A percentile compares a stretch with the other conserved stretches of the same genome.
Conservation (phyloP, 2,797 vertebrate genomes). For the Sebastolobus altivelis region DNA sequence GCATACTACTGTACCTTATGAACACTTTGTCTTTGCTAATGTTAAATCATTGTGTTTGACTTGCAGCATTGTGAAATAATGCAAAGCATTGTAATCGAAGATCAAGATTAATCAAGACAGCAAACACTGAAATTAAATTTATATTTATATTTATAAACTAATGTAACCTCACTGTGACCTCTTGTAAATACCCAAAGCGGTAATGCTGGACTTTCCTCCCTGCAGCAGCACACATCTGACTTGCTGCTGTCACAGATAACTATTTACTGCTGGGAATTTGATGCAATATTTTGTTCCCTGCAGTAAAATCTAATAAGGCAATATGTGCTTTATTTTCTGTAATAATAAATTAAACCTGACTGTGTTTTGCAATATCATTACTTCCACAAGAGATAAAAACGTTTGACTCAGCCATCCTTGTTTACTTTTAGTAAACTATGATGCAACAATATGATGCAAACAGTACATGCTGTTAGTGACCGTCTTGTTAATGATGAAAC, state of each 20-base stretch:
- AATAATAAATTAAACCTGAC: slow-evolving; percentile 18
- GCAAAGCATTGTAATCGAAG: neutral
- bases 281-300: slow-evolving; percentile 9
- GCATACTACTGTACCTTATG: neutral
- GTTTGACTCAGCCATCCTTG: neutral
- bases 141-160: neutral
- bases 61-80: neutral
- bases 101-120: neutral
- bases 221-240: slow-evolving; percentile 6
- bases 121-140: neutral
- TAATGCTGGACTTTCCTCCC: slow-evolving; percentile 44
- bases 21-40: neutral
- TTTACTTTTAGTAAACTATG: slow-evolving; percentile 36
- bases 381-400: neutral
- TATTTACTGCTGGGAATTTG: slow-evolving; percentile 14
- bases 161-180: neutral
- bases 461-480: neutral
- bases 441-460: slow-evolving; percentile 28
- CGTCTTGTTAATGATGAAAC: slow-evolving; percentile 1
- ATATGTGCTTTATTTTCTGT: neutral
- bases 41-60: neutral
- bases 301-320: neutral
- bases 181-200: slow-evolving; percentile 16
- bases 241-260: neutral
- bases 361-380: slow-evolving; percentile 1